Base-by-base conservation (phyloP, 2,888 invertebrate species). In the Ochropacha duplaris region DNA sequence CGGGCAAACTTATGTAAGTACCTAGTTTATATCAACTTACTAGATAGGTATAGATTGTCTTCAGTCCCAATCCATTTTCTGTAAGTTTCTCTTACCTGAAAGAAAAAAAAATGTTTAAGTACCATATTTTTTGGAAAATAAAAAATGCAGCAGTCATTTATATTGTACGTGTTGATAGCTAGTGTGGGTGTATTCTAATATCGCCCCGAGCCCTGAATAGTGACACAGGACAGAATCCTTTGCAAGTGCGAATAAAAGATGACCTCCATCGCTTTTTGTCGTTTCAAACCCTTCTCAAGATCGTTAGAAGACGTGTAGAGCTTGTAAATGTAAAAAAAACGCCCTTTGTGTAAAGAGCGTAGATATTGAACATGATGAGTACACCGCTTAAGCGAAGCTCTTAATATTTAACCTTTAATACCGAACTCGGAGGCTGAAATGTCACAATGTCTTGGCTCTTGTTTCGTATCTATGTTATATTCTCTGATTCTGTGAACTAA, bases 251-350 rank as follows among this genome's bases (percentile, higher is more conserved):
- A 73, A 83, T 79, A 81, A 81, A 79, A 75, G 81, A 68, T 71
- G 82, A 77, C 83, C 84, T 79, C 71, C 69, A 66, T 81, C 78
- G 78, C 65, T 71, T 78, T 74, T 75, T 80, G 79, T 84, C 81
- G 77, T 81, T 76, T 74, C 69, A 66, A 80, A 84, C 85, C 85
- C 84, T 80, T 79, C 74, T 84, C 83, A 84, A 78, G 82, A 80
- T 75, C 67, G 71, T 69, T 66, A 72, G 61, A 65, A 64, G 69
- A 76, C 72, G 74, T 76, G 73, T 69, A 71, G 58, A 71, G 71
- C 73, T 73, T 79, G 74, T 79, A 76, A 74, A 84, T 78, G 65
- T 70, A 70, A 72, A 74, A 72, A 74, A 73, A 68, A 55, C 57
- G 63, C 64, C 60, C 55, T 59, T 68, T 54, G 59, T 62, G 57